phyloP scores from a whole-genome alignment of 2,888 invertebrate genomes.

The Athalia rosae region DNA sequence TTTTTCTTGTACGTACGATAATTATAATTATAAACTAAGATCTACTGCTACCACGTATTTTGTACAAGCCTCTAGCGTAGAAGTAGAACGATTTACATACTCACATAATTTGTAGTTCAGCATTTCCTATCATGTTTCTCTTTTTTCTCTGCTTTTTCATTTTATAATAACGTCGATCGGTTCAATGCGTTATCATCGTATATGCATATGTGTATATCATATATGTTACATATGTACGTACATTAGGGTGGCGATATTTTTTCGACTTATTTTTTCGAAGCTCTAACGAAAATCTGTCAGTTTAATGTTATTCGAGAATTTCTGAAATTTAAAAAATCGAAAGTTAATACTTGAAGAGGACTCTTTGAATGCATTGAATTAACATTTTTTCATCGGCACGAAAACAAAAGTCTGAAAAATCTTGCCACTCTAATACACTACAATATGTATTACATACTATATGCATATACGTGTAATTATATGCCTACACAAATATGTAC shows the following conservation, averaged over 20 bases:
- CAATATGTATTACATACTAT: too few species aligned
- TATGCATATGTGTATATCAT: conserved; percentile 44
- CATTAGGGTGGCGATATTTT: too few species aligned
- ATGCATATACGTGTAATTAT: conserved; percentile 42
- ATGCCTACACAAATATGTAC: conserved; percentile 48
- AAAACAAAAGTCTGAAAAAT: too few species aligned
- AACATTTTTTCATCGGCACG: too few species aligned
- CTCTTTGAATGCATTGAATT: too few species aligned
- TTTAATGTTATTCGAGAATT: too few species aligned
- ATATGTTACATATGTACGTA: too few species aligned
- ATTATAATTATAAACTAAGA: conserved; percentile 35
- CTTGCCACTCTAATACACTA: too few species aligned
- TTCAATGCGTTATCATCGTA: conserved; percentile 18
- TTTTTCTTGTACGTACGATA: conserved; percentile 6
- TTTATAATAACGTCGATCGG: conserved; percentile 31
- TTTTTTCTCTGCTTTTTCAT: conserved; percentile 38
- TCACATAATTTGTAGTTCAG: conserved; percentile 25
- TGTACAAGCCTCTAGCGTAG: conserved; percentile 56
- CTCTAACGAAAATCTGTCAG: too few species aligned
- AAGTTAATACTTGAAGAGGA: too few species aligned
- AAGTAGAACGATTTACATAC: conserved; percentile 51
- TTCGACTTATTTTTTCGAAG: too few species aligned
- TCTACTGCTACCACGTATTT: conserved; percentile 50
- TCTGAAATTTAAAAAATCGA: too few species aligned
- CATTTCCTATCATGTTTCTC: conserved; percentile 44